These are phyloP conservation scores for Pyralis farinalis DNA, from an alignment of 2,888 invertebrate species.

Conservation along the genomic window DNA sequence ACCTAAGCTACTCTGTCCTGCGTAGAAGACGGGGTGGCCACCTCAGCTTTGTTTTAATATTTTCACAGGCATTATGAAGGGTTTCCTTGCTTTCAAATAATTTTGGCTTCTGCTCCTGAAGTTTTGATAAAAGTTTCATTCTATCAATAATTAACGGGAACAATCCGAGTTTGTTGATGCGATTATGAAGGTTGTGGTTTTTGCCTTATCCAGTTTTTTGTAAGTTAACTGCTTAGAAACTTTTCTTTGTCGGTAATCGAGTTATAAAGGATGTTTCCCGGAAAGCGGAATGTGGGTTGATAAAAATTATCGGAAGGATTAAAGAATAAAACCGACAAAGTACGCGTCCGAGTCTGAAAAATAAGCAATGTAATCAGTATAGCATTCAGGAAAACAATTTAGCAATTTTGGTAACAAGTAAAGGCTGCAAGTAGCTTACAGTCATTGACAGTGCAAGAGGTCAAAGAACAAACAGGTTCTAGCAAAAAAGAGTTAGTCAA, in stretches of 20 bases:
- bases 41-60: conserved; percentile 81
- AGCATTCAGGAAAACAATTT: no score
- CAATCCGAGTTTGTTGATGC: conserved; percentile 71
- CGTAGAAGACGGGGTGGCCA: conserved; percentile 67
- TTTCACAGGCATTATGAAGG: conserved; percentile 80
- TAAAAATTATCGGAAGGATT: background rate
- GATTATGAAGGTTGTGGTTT: conserved; percentile 72
- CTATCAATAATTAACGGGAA: conserved; percentile 80
- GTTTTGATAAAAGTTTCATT: conserved; percentile 81
- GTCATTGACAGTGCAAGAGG: no score
- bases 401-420: no score
- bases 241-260: conserved; percentile 53
- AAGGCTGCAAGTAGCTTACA: no score
- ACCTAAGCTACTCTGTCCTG: conserved; percentile 52
- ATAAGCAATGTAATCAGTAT: no score
- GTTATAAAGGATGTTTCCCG: conserved; percentile 32
- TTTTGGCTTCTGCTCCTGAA: conserved; percentile 79
- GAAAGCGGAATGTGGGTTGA: conserved; percentile 32
- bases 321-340: no score
- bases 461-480: no score
- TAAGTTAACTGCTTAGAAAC: conserved; percentile 18
- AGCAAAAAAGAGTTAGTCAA: no score
- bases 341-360: no score
- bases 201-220: conserved; percentile 56
- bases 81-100: conserved; percentile 80